Conservation (phyloP, 1,140 invertebrate genomes). For the Potamilus streckersoni region DNA sequence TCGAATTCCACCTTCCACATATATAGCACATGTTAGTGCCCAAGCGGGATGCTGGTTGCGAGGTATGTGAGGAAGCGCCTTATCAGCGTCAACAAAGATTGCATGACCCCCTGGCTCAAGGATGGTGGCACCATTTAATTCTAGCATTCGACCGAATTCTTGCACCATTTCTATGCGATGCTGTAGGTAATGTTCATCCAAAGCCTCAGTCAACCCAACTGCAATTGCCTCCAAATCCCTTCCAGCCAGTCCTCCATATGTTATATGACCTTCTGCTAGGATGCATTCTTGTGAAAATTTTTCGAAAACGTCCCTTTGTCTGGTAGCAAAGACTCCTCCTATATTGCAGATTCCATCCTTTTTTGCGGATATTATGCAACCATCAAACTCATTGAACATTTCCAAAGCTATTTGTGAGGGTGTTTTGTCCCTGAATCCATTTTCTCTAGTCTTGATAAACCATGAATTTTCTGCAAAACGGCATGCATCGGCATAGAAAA, state of each 20-base stretch:
- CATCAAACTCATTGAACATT: constrained; percentile 20
- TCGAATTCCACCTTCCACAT: too few species aligned
- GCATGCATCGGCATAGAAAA: not conserved
- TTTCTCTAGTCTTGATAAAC: constrained; percentile 19
- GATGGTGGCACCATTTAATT: not conserved
- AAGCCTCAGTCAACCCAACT: constrained; percentile 19
- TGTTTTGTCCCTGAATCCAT: constrained; percentile 9
- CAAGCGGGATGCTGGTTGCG: too few species aligned
- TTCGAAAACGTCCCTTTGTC: not conserved
- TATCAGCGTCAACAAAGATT: constrained; percentile 3
- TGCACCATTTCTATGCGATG: constrained; percentile 9
- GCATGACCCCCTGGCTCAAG: constrained; percentile 10
- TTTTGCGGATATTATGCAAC: constrained; percentile 23
- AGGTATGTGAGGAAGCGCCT: not conserved
- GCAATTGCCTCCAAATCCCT: constrained; percentile 28
- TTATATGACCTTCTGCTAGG: constrained; percentile 20
- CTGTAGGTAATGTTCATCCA: constrained; percentile 25
- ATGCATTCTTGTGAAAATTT: not conserved
- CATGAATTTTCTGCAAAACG: constrained; percentile 17
- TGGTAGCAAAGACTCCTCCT: constrained; percentile 19
- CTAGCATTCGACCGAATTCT: constrained; percentile 13
- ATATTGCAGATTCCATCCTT: constrained; percentile 32
- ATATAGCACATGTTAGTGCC: too few species aligned
- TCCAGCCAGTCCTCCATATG: constrained; percentile 30
- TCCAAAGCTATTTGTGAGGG: constrained; percentile 14